Conservation (phyloP, 2,797 vertebrate genomes). For the Danionella dracula region DNA sequence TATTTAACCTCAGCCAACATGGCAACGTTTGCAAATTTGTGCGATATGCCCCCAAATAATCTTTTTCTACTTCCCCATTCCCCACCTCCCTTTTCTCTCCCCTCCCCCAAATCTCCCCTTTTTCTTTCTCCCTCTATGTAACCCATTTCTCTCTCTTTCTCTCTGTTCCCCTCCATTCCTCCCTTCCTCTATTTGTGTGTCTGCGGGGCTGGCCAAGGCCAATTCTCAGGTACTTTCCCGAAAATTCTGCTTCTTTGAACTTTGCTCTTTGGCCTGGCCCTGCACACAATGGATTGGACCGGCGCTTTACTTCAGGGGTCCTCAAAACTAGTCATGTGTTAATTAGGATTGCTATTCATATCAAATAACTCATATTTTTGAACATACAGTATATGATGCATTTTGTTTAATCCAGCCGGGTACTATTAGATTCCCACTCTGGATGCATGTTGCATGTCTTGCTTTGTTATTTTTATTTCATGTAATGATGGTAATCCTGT, state of each 20-base stretch:
- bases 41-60: slow-evolving; percentile 45
- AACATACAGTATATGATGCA: not conserved
- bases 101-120: slow-evolving; percentile 19
- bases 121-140: slow-evolving; percentile 15
- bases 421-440: not conserved
- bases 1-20: slow-evolving; percentile 8
- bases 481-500: not conserved
- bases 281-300: slow-evolving; percentile 25
- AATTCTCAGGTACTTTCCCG: slow-evolving; percentile 75
- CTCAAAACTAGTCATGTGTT: not conserved
- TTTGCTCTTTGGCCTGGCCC: slow-evolving; percentile 45
- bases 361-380: too few species aligned
- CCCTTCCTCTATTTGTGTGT: slow-evolving; percentile 35
- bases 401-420: not conserved
- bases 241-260: slow-evolving; percentile 62
- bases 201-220: slow-evolving; percentile 72
- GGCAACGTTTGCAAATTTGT: too few species aligned
- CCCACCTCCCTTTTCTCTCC: slow-evolving; percentile 30
- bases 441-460: not conserved
- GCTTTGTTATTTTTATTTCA: not conserved
- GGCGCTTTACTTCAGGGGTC: slow-evolving; percentile 7
- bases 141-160: not conserved
- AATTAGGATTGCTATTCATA: too few species aligned
- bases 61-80: slow-evolving; percentile 40
- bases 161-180: slow-evolving; percentile 28